These are phyloP conservation scores for Panthera tigris DNA, from an alignment of 2,113 vertebrate species.

Conservation along the genomic window DNA sequence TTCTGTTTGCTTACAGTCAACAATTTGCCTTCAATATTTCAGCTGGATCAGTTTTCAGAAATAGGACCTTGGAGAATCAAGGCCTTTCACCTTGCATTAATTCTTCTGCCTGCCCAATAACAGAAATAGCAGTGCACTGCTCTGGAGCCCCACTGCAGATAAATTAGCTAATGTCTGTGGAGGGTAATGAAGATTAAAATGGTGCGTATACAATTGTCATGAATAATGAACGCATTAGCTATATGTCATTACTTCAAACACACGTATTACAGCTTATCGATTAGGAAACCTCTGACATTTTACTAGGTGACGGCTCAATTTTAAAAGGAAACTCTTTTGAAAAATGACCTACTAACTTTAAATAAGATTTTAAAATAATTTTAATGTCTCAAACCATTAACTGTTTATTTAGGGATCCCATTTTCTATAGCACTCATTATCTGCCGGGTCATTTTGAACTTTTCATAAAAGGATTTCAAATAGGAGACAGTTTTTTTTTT, in stretches of 20 bases:
- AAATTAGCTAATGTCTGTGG: conserved; percentile 23
- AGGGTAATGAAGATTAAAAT: conserved; percentile 57
- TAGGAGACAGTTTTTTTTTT: background rate
- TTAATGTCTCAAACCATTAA: background rate
- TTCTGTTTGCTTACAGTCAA: background rate
- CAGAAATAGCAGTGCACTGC: background rate
- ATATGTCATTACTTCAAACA: background rate
- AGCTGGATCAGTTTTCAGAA: conserved; percentile 9
- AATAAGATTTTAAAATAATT: conserved; percentile 40
- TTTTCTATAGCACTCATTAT: background rate
- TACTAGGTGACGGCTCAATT: background rate
- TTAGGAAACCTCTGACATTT: background rate
- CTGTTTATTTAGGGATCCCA: background rate
- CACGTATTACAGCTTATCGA: background rate
- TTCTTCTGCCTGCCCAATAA: background rate
- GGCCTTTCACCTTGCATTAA: conserved; percentile 22
- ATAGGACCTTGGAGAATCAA: background rate
- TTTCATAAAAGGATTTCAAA: conserved; percentile 17
- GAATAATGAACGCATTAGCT: conserved; percentile 46
- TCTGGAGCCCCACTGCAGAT: background rate
- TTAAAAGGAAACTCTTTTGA: background rate
- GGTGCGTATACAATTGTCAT: background rate
- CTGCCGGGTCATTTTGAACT: background rate
- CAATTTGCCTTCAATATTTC: background rate
- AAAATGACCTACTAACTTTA: background rate